phyloP scores from a whole-genome alignment of 2,113 vertebrate genomes.

The Pyxicephalus adspersus region DNA sequence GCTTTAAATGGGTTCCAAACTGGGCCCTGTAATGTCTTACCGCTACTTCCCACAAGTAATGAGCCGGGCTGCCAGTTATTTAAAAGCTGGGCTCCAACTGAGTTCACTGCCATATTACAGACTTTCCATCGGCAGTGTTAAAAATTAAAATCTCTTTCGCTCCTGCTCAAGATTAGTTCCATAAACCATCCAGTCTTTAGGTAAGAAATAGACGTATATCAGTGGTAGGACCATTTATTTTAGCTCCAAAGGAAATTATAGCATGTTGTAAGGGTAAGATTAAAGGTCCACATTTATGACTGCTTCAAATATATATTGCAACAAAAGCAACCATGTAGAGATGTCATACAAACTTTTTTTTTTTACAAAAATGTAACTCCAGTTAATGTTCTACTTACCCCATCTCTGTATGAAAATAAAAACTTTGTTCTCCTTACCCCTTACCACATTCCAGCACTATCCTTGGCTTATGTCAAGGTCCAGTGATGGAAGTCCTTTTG shows the following conservation, averaged over 20 bases:
- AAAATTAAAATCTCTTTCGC: slow-evolving; percentile 82
- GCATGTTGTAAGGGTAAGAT: too few species aligned
- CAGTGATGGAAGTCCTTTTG: too few species aligned
- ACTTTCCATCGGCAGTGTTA: slow-evolving; percentile 68
- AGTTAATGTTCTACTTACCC: too few species aligned
- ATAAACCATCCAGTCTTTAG: slow-evolving; percentile 67
- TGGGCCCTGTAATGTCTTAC: slow-evolving; percentile 55
- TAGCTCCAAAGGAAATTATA: neutral
- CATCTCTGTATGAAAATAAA: too few species aligned
- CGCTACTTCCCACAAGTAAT: slow-evolving; percentile 67
- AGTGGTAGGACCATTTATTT: neutral
- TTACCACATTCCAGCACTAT: too few species aligned
- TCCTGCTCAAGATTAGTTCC: slow-evolving; percentile 65
- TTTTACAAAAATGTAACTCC: too few species aligned
- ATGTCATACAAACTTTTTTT: too few species aligned
- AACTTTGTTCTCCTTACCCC: too few species aligned
- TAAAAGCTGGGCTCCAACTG: slow-evolving; percentile 73
- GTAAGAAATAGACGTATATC: slow-evolving; percentile 57
- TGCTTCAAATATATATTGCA: too few species aligned
- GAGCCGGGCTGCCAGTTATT: slow-evolving; percentile 71
- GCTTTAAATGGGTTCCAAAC: neutral
- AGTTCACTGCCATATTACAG: slow-evolving; percentile 65
- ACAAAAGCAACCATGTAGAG: too few species aligned
- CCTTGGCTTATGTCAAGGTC: too few species aligned
- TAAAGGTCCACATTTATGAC: too few species aligned